Conservation (phyloP, 2,797 vertebrate genomes). For the Scleropages formosus region DNA sequence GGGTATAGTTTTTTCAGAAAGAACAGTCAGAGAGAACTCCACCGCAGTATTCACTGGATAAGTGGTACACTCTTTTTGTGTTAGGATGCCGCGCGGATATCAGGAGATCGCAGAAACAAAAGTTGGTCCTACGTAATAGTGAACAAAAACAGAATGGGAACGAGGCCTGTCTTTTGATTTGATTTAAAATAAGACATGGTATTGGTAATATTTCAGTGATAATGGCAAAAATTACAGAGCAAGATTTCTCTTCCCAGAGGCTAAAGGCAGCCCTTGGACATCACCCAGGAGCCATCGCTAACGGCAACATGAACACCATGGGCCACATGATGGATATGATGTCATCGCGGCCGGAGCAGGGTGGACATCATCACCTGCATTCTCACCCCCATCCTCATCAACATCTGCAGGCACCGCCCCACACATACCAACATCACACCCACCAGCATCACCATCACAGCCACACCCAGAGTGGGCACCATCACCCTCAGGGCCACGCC, state of each 20-base stretch:
- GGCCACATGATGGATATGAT: constrained; percentile 97
- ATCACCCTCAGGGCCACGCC: constrained; percentile 79
- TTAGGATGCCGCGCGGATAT: background rate
- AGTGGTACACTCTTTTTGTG: background rate
- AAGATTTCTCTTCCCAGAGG: constrained; percentile 65
- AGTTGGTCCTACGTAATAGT: background rate
- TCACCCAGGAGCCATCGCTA: constrained; percentile 75
- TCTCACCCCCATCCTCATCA: constrained; percentile 79
- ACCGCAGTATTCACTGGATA: background rate
- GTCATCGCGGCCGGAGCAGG: constrained; percentile 82
- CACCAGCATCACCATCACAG: constrained; percentile 80
- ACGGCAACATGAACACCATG: constrained; percentile 80
- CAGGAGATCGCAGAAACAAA: background rate
- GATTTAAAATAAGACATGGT: background rate
- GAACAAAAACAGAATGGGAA: background rate
- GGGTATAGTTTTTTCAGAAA: no score
- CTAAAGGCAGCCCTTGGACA: constrained; percentile 84
- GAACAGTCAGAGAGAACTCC: no score
- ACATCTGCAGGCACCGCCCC: constrained; percentile 74
- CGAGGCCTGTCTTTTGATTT: background rate
- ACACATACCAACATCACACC: constrained; percentile 82
- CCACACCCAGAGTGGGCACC: constrained; percentile 76
- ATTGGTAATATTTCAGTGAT: background rate
- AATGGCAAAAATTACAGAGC: background rate
- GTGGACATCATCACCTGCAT: constrained; percentile 79